These are phyloP conservation scores for Apotomis betuletana DNA, from an alignment of 2,888 invertebrate genomes.

Conservation along the genomic window DNA sequence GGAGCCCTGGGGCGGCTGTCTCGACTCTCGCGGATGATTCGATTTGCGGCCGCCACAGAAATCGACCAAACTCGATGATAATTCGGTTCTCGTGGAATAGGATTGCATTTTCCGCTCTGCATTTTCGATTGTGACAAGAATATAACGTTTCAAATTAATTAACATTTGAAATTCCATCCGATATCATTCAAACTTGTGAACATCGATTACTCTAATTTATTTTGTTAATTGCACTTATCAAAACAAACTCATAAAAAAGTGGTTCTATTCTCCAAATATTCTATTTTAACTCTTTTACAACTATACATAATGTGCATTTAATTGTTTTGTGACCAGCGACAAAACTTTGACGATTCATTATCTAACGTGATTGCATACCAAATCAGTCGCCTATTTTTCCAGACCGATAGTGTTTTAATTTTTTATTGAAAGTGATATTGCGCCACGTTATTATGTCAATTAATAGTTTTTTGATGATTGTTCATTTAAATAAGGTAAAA, in stretches of 20 bases:
- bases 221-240: neutral
- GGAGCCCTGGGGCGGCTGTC: constrained; percentile 45
- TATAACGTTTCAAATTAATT: too few species aligned
- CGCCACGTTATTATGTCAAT: constrained; percentile 31
- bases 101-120: neutral
- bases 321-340: neutral
- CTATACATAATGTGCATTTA: constrained; percentile 1
- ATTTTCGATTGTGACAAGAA: neutral
- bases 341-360: neutral
- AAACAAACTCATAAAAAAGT: constrained; percentile 10
- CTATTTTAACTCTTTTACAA: constrained; percentile 13
- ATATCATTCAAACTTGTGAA: too few species aligned
- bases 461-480: constrained; percentile 34
- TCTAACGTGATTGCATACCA: constrained; percentile 29
- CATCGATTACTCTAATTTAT: too few species aligned
- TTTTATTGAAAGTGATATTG: constrained; percentile 39
- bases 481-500: constrained; percentile 33
- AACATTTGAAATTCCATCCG: too few species aligned
- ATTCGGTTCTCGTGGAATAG: neutral
- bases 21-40: constrained; percentile 61
- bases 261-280: neutral
- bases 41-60: constrained; percentile 55
- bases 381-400: constrained; percentile 25
- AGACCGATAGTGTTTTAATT: constrained; percentile 34
- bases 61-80: neutral